Evolutionary conservation across 1,140 invertebrate species (phyloP).

Genomic region (Pseudomyrmex gracilis): DNA sequence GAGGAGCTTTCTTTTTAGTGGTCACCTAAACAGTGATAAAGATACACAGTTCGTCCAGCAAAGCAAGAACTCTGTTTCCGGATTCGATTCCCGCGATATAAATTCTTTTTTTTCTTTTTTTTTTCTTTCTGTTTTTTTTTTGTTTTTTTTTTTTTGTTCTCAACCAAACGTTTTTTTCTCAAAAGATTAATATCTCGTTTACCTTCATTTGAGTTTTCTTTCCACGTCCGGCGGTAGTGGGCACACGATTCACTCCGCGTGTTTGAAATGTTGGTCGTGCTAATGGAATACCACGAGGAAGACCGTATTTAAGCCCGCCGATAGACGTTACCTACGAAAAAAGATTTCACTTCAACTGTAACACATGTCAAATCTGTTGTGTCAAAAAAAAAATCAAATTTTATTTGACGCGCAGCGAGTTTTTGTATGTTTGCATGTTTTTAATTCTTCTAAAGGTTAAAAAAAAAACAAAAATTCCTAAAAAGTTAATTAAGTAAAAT

Average conservation of each 20-base stretch:
- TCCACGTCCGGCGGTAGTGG: constrained; percentile 75
- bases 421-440: too few relatives aligned
- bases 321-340: constrained; percentile 84
- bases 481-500: too few relatives aligned
- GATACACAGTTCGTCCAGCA: background rate
- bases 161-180: background rate
- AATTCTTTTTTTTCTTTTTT: background rate
- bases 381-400: background rate
- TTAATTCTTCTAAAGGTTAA: too few relatives aligned
- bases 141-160: background rate
- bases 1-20: constrained; percentile 81
- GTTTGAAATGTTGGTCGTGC: constrained; percentile 80
- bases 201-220: constrained; percentile 85
- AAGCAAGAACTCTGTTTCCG: too few relatives aligned
- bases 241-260: constrained; percentile 76
- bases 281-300: constrained; percentile 78
- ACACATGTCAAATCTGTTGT: background rate
- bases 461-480: too few relatives aligned
- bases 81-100: too few relatives aligned
- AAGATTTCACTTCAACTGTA: background rate
- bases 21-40: constrained; percentile 73
- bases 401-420: too few relatives aligned
- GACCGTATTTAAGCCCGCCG: constrained; percentile 80
- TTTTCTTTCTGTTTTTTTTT: too few relatives aligned
- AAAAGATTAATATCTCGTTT: constrained; percentile 8